Evolutionary conservation across 2,113 vertebrate species (phyloP).

Genomic region (Monopterus albus): DNA sequence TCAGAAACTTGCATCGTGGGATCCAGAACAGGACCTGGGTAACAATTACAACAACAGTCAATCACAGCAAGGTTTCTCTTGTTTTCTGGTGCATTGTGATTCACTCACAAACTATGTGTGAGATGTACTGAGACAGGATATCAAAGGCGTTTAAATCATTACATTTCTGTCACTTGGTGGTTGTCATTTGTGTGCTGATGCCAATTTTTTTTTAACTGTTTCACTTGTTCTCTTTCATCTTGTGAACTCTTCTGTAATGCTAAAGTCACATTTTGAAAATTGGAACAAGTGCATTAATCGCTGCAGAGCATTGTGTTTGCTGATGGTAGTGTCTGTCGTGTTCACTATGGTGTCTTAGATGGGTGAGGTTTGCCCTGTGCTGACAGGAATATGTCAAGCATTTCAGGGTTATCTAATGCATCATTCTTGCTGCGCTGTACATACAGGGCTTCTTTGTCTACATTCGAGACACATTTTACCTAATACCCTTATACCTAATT

Average conservation of each 20-base stretch:
- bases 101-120: conserved; percentile 52
- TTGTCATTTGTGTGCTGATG: background rate
- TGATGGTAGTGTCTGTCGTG: background rate
- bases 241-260: background rate
- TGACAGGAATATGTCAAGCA: conserved; percentile 11
- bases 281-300: background rate
- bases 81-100: conserved; percentile 49
- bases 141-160: background rate
- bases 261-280: background rate
- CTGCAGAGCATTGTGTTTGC: background rate
- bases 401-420: background rate
- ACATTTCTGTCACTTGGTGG: background rate
- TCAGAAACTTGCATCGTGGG: conserved; percentile 27
- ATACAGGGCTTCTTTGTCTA: background rate
- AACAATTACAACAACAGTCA: conserved; percentile 26
- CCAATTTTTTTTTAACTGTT: background rate
- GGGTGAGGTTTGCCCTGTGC: too few species aligned
- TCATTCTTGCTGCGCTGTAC: background rate
- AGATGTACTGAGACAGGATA: background rate
- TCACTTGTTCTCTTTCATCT: background rate
- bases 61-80: conserved; percentile 34
- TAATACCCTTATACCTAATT: too few species aligned
- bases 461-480: too few species aligned
- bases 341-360: background rate
- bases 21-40: conserved; percentile 1